These are phyloP conservation scores for Rhagologus leucostigma DNA, from an alignment of 2,113 vertebrate genomes.

Conservation along the genomic window DNA sequence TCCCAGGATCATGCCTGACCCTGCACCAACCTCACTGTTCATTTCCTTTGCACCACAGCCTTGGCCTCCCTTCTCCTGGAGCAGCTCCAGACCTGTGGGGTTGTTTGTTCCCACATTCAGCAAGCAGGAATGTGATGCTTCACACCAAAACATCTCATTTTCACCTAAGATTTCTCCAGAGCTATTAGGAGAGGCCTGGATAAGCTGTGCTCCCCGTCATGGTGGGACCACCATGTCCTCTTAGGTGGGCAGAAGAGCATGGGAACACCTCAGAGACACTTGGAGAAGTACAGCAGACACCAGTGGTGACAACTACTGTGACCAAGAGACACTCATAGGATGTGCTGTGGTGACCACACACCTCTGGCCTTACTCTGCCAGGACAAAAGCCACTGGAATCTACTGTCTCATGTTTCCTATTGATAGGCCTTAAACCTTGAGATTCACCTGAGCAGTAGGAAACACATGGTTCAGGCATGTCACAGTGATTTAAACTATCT, in stretches of 20 bases:
- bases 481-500: not conserved
- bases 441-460: not conserved
- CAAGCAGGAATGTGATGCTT: not conserved
- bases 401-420: not conserved
- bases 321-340: not conserved
- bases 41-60: not conserved
- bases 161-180: not conserved
- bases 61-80: not conserved
- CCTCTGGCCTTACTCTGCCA: not conserved
- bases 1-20: not conserved
- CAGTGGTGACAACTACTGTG: not conserved
- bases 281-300: not conserved
- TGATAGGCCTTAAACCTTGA: not conserved
- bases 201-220: rapidly evolving
- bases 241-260: not conserved
- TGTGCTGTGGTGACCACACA: not conserved
- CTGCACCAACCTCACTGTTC: not conserved
- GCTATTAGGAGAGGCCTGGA: not conserved
- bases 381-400: not conserved
- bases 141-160: not conserved
- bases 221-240: not conserved
- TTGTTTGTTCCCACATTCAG: not conserved
- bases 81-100: not conserved
- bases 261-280: not conserved
- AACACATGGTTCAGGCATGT: not conserved